Percentiles rank a stretch among this genome's conserved stretches.
Evolutionary conservation across 2,113 vertebrate species (phyloP).

Genomic region (Channa maculata): DNA sequence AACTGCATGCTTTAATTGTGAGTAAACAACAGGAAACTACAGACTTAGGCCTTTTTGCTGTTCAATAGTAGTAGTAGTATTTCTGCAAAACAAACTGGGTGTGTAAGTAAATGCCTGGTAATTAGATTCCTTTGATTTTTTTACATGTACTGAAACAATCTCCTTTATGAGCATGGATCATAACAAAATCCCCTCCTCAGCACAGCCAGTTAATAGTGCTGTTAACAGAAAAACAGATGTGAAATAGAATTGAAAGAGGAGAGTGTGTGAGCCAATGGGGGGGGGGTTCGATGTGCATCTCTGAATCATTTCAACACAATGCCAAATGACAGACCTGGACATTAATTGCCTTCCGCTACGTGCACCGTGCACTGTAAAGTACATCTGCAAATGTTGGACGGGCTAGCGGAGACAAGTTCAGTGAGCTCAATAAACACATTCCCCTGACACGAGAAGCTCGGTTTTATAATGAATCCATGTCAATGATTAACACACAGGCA

Average conservation of each 20-base stretch:
- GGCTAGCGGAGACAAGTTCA: slow-evolving; percentile 69
- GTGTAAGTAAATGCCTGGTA: slow-evolving; percentile 58
- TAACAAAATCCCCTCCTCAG: slow-evolving; percentile 60
- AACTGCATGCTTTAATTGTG: slow-evolving; percentile 29
- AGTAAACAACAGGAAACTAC: slow-evolving; percentile 62
- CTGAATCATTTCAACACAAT: slow-evolving; percentile 35
- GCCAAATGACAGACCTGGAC: slow-evolving; percentile 61
- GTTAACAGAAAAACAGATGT: slow-evolving; percentile 70
- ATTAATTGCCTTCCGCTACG: slow-evolving; percentile 44
- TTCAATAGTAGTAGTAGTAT: slow-evolving; percentile 43
- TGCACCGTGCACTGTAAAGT: slow-evolving; percentile 13
- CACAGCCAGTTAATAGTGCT: slow-evolving; percentile 43
- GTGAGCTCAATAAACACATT: slow-evolving; percentile 57
- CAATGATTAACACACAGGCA: slow-evolving; percentile 65
- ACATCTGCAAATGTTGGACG: slow-evolving; percentile 44
- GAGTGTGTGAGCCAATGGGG: slow-evolving; percentile 42
- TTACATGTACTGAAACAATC: slow-evolving; percentile 54
- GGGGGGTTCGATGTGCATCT: slow-evolving; percentile 23
- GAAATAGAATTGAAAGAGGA: slow-evolving; percentile 48
- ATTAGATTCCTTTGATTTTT: slow-evolving; percentile 64
- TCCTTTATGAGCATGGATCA: slow-evolving; percentile 43
- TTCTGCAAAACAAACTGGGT: slow-evolving; percentile 51
- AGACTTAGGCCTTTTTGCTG: slow-evolving; percentile 41
- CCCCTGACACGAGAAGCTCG: slow-evolving; percentile 29
- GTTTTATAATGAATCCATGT: slow-evolving; percentile 54